A percentile compares a stretch with the other conserved stretches of the same genome.
These are phyloP conservation scores for Reticulitermes lucifugus DNA, from an alignment of 2,888 invertebrate species.

Conservation along the genomic window DNA sequence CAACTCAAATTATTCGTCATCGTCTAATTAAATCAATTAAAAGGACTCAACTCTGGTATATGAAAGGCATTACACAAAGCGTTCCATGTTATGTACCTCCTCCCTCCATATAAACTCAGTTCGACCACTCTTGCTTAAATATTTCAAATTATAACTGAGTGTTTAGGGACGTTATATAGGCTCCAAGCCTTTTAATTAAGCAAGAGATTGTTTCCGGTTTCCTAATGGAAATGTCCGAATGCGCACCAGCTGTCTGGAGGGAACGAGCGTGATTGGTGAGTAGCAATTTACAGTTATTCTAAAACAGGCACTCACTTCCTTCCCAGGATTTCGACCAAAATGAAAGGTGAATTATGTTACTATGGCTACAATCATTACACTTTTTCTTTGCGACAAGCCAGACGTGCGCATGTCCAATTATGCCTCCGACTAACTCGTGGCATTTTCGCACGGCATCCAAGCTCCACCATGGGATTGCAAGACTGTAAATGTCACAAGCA, in stretches of 20 bases:
- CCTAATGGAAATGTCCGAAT: conserved; percentile 39
- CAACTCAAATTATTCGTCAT: too few relatives aligned
- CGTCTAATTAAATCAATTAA: too few relatives aligned
- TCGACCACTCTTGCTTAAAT: conserved; percentile 25
- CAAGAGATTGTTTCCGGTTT: conserved; percentile 37
- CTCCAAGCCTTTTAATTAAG: conserved; percentile 40
- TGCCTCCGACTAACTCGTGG: too few relatives aligned
- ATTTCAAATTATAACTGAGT: conserved; percentile 21
- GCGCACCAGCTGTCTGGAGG: not conserved
- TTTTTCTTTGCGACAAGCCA: too few relatives aligned
- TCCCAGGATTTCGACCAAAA: not conserved
- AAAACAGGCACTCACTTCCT: not conserved
- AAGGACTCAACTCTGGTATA: too few relatives aligned
- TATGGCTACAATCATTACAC: too few relatives aligned
- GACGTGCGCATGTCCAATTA: too few relatives aligned
- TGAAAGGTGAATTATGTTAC: not conserved
- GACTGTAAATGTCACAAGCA: too few relatives aligned
- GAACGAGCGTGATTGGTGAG: not conserved
- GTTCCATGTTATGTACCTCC: too few relatives aligned
- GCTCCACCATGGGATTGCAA: too few relatives aligned
- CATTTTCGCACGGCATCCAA: too few relatives aligned
- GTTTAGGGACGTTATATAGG: conserved; percentile 24
- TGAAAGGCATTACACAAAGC: too few relatives aligned
- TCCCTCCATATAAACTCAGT: not conserved
- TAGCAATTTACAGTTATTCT: not conserved